phyloP scores from a whole-genome alignment of 37 sponge, comb jelly and placozoan species.

The Cladorhizidae sp. region DNA sequence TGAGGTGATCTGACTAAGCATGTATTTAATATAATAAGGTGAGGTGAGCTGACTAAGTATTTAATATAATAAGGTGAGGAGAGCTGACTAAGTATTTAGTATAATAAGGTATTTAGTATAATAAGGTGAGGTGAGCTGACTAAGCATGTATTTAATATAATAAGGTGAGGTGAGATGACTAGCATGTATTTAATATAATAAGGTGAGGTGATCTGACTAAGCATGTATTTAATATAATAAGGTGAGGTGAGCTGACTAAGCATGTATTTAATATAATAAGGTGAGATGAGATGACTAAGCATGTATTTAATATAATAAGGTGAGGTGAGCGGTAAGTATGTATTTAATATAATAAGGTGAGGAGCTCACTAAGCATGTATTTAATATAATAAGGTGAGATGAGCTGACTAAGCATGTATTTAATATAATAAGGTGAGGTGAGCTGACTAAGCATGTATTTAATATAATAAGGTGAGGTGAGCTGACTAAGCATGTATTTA shows the following conservation, averaged over 20 bases:
- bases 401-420: background rate
- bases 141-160: background rate
- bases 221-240: background rate
- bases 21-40: background rate
- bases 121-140: background rate
- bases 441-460: background rate
- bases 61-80: background rate
- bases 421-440: background rate
- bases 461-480: background rate
- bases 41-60: background rate
- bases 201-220: background rate
- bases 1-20: background rate
- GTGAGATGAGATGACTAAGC: background rate
- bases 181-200: background rate
- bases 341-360: background rate
- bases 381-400: background rate
- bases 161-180: background rate
- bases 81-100: background rate
- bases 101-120: background rate
- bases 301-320: background rate
- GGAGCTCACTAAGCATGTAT: no score
- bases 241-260: background rate
- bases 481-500: background rate
- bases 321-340: background rate
- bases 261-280: background rate